Base-by-base conservation (phyloP, 2,113 vertebrate genomes). In the Urocitellus parryii region DNA sequence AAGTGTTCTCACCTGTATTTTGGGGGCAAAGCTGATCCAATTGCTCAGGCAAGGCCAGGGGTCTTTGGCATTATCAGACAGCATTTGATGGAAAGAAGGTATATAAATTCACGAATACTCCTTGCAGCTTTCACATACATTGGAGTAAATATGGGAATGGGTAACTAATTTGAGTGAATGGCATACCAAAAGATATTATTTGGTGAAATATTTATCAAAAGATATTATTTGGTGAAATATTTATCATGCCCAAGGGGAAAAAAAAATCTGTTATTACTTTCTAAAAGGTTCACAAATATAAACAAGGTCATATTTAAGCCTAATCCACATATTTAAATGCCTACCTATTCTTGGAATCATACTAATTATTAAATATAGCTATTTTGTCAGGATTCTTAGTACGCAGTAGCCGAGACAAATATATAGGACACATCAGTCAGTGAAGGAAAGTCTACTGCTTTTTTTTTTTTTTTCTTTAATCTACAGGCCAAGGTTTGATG, bases 21-120 rank as follows among this genome's bases (percentile, higher is more conserved):
- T 73, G 25, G n/a, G 91, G 82, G 37, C 68, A 89, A 76, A 27
- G 24, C 68, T 76, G 93, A 81, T 95, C 37, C 32, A 51, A 39
- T 72, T 79, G 16, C 68, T 67, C 22, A 89, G 8, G 20, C 48
- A 82, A 63, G 25, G 25, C 25, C 13, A 87, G 25, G 8, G n/a
- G 42, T 82, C 84, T 94, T 82, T 91, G 78, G 37, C 78, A 88
- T 95, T 91, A 89, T 87, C 58, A 56, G 42, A 78, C 96, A 95
- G 20, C 5, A 7, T 73, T 25, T 45, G 51, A 80, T 90, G 20
- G 45, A 90, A 85, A 48, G n/a, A 51, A 90, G 51, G 17, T 63
- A 25, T 77, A 14, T 18, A 42, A 45, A 90, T 67, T 58, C 24
- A 53, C n/a, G 11, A 51, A 58, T 58, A 48, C 20, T 68, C n/a